A percentile compares a stretch with the other conserved stretches of the same genome.
These are phyloP conservation scores for Ostrea denselamellosa DNA, from an alignment of 1,140 invertebrate species.

Conservation along the genomic window DNA sequence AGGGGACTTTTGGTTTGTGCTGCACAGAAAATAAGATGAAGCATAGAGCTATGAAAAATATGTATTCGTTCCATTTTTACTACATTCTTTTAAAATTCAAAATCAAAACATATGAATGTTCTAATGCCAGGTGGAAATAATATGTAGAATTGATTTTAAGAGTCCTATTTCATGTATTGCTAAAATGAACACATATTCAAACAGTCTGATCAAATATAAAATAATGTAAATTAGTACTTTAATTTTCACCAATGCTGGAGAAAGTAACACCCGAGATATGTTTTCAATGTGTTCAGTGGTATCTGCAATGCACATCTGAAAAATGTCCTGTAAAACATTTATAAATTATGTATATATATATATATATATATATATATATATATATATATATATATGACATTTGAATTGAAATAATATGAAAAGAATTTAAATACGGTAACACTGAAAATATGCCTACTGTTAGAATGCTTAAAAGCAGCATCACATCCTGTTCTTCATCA, in stretches of 20 bases:
- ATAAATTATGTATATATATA: neutral
- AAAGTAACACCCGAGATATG: neutral
- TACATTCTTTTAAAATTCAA: no score
- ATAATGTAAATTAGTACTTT: neutral
- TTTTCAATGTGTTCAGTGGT: neutral
- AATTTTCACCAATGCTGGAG: neutral
- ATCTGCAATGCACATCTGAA: conserved; percentile 1
- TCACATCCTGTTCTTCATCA: neutral
- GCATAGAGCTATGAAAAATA: neutral
- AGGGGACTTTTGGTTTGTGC: conserved; percentile 20
- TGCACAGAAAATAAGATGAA: neutral
- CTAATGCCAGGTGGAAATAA: no score
- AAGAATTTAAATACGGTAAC: neutral
- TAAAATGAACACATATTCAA: neutral
- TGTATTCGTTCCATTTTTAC: no score
- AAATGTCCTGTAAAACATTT: conserved; percentile 6
- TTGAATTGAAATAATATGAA: neutral
- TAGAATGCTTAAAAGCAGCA: neutral
- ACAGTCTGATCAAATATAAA: neutral
- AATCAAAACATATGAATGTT: no score
- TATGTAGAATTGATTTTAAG: no score
- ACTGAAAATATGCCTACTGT: neutral
- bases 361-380: no score
- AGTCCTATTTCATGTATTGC: neutral
- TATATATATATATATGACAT: no score